phyloP scores from a whole-genome alignment of 35 echinoderm and acorn worm species.

The Apostichopus japonicus region DNA sequence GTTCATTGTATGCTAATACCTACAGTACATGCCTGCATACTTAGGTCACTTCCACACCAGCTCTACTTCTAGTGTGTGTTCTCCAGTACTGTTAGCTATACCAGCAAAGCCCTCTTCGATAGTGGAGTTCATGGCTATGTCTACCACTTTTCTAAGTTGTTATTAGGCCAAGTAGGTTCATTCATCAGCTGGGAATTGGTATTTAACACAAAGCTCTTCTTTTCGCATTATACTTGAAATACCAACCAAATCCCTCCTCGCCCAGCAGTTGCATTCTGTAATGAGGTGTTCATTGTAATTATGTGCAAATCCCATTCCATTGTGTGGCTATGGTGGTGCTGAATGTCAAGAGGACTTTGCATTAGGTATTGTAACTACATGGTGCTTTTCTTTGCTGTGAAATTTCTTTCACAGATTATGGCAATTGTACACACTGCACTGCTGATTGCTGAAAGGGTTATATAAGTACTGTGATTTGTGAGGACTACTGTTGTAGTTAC shows the following conservation, averaged over 20 bases:
- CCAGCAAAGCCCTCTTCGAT: not conserved
- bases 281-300: not conserved
- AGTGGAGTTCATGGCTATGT: slow-evolving; percentile 15
- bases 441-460: too few relatives aligned
- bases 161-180: not conserved
- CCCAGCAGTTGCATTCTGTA: not conserved
- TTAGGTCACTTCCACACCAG: not conserved
- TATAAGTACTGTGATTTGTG: too few relatives aligned
- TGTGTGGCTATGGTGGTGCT: not conserved
- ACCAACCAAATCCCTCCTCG: not conserved
- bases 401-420: too few relatives aligned
- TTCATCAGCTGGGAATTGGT: not conserved
- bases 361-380: too few relatives aligned
- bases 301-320: not conserved
- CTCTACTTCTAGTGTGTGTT: too few relatives aligned
- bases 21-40: too few relatives aligned
- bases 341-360: not conserved
- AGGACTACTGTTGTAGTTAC: too few relatives aligned
- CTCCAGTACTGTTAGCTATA: not conserved
- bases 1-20: too few relatives aligned
- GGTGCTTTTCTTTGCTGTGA: too few relatives aligned
- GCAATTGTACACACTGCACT: too few relatives aligned
- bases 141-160: not conserved
- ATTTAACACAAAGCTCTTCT: too few relatives aligned
- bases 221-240: not conserved